phyloP scores from a whole-genome alignment of 2,113 vertebrate species.

The Podiceps cristatus region DNA sequence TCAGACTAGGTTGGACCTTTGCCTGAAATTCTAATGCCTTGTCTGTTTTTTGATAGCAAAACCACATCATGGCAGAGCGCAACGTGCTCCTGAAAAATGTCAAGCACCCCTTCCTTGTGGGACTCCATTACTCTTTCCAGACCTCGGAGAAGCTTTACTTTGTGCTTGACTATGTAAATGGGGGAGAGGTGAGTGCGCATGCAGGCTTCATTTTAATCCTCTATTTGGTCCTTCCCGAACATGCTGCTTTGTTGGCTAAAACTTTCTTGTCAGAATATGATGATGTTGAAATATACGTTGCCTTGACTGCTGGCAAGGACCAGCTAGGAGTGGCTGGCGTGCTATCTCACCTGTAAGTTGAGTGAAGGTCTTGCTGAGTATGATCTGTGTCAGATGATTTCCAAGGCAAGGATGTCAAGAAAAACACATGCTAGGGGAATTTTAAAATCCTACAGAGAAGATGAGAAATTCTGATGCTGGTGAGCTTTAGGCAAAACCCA shows the following conservation, averaged over 20 bases:
- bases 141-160: slow-evolving; percentile 98
- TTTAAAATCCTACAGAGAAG: not conserved
- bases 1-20: not conserved
- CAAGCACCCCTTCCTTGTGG: slow-evolving; percentile 93
- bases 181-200: slow-evolving; percentile 87
- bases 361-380: not conserved
- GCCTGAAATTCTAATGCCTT: not conserved
- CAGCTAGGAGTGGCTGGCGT: not conserved
- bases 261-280: not conserved
- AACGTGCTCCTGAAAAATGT: slow-evolving; percentile 95
- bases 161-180: slow-evolving; percentile 97
- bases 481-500: not conserved
- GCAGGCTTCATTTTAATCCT: not conserved
- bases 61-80: slow-evolving; percentile 97
- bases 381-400: not conserved
- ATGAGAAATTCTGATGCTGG: fast-evolving
- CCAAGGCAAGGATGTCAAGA: not conserved
- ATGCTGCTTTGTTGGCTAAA: not conserved
- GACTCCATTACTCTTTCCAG: slow-evolving; percentile 97
- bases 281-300: not conserved
- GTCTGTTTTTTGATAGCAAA: slow-evolving; percentile 82
- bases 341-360: not conserved
- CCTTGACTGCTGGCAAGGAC: not conserved
- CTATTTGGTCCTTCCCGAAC: not conserved
- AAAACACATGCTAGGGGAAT: not conserved